Base-by-base conservation (phyloP, 1,140 invertebrate genomes). In the Pseudomyrmex cubaensis region DNA sequence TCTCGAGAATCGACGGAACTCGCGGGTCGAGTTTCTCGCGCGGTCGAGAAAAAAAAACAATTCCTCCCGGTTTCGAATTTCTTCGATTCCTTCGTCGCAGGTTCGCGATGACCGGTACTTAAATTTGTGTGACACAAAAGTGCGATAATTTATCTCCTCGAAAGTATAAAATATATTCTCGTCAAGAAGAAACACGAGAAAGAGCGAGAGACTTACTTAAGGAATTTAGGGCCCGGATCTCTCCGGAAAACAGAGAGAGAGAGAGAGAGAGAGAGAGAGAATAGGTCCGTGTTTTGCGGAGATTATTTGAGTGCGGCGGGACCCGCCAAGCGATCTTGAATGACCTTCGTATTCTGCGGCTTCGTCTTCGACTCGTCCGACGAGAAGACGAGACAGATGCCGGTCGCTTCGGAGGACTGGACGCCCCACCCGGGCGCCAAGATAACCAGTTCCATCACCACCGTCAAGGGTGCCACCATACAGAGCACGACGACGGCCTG, bases 321-420 rank as follows among this genome's bases (percentile, higher is more conserved):
- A 66, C 35, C 35, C 9, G 56, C 61, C 57, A 76, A 76, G 83
- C 75, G 73, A 57, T 73, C 85, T 91, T 92, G 92, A 89, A 93
- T 93, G 93, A 93, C 92, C 91, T 93, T 93, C 89, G 89, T 92
- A 89, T 93, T 93, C 64, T 93, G 93, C 77, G 92, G 93, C 74
- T 92, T 93, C 75, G 90, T 93, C 87, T 93, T 93, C 87, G 89
- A 92, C 91, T 93, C 91, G 91, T 88, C 90, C 46, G 92, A 92
- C 90, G 89, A 91, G 88, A 93, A 90, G 90, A 87, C 92, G 91
- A 93, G 69, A 89, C 87, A 91, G 87, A 93, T 93, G 93, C 93
- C 92, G 52, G 92, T 93, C 66, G 92, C 89, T 12, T 92, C 93
- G 84, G 90, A 93, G 80, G 90, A 90, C 77, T 93, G 93, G 92